Evolutionary conservation across 37 sponge, comb jelly and placozoan genomes (phyloP).

Genomic region (Ephydatia muelleri): DNA sequence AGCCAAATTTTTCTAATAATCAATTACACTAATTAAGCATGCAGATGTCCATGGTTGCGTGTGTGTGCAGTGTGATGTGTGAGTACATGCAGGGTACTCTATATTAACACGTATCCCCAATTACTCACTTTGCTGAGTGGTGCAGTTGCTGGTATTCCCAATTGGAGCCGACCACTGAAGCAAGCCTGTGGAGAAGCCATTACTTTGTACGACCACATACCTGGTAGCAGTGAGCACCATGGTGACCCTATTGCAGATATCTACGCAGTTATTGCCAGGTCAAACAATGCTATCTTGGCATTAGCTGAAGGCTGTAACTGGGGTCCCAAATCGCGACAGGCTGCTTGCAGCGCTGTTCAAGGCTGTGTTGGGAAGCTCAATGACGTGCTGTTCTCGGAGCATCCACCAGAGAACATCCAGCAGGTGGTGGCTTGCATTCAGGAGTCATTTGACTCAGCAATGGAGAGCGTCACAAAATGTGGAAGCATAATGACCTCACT

Average conservation of each 20-base stretch:
- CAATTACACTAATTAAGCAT: too few species aligned
- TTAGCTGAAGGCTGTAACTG: conserved; percentile 85
- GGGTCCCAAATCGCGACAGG: conserved; percentile 77
- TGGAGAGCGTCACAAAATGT: conserved; percentile 50
- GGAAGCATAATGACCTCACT: conserved; percentile 79
- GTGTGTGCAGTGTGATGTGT: too few species aligned
- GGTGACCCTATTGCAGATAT: conserved; percentile 91
- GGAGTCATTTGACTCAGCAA: conserved; percentile 64
- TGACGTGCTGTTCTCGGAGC: conserved; percentile 35
- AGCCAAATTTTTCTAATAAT: too few species aligned
- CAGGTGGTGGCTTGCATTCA: conserved; percentile 62
- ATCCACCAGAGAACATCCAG: conserved; percentile 23
- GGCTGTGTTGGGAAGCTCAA: conserved; percentile 65
- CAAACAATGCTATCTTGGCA: conserved; percentile 62
- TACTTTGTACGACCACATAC: conserved; percentile 75
- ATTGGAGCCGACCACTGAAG: conserved; percentile 56
- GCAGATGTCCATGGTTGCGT: too few species aligned
- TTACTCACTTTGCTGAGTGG: too few species aligned
- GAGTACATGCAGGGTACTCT: too few species aligned
- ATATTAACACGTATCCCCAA: too few species aligned
- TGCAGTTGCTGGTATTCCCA: conserved; percentile 49
- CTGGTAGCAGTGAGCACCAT: conserved; percentile 29
- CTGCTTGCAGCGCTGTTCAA: conserved; percentile 82
- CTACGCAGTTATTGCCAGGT: conserved; percentile 48
- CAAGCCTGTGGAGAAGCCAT: conserved; percentile 71